Conservation (phyloP, 2,888 invertebrate species). For the Eueremaeus valkanovi region DNA sequence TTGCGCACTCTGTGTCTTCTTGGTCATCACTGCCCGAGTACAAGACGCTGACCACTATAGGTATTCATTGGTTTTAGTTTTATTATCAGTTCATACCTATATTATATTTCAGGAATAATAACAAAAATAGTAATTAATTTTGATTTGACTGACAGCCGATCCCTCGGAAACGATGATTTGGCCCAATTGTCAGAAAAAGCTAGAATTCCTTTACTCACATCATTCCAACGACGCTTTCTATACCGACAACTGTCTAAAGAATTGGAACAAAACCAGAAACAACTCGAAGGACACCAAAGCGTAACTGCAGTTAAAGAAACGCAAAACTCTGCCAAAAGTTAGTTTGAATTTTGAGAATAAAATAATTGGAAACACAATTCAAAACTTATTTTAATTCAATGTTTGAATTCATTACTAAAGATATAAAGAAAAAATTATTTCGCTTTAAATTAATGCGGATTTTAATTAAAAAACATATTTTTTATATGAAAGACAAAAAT, state of each 20-base stretch:
- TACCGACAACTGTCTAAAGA: slow-evolving; percentile 36
- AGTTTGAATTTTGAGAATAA: not conserved
- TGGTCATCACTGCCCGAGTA: slow-evolving; percentile 37
- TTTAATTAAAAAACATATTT: too few species aligned
- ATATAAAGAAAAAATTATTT: too few species aligned
- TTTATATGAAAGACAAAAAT: not conserved
- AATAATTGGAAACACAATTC: not conserved
- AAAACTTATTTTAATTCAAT: not conserved
- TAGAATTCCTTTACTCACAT: not conserved
- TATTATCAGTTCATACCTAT: too few species aligned
- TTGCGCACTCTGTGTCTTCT: slow-evolving; percentile 37
- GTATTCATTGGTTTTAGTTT: too few species aligned
- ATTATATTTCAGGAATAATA: not conserved
- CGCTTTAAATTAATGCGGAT: too few species aligned
- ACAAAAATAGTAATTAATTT: not conserved
- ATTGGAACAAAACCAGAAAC: slow-evolving; percentile 36
- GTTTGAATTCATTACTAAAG: too few species aligned
- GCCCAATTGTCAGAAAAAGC: not conserved
- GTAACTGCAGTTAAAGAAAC: not conserved
- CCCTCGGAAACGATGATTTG: not conserved
- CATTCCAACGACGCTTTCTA: slow-evolving; percentile 25
- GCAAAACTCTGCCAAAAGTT: slow-evolving; percentile 25
- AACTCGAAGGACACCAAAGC: slow-evolving; percentile 10
- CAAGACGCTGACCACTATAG: slow-evolving; percentile 6
- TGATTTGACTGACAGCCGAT: not conserved